Evolutionary conservation across 2,797 vertebrate species (phyloP), one percentile per base, ranked within the genome.

Genomic region (Bryconaethiops microstoma): DNA sequence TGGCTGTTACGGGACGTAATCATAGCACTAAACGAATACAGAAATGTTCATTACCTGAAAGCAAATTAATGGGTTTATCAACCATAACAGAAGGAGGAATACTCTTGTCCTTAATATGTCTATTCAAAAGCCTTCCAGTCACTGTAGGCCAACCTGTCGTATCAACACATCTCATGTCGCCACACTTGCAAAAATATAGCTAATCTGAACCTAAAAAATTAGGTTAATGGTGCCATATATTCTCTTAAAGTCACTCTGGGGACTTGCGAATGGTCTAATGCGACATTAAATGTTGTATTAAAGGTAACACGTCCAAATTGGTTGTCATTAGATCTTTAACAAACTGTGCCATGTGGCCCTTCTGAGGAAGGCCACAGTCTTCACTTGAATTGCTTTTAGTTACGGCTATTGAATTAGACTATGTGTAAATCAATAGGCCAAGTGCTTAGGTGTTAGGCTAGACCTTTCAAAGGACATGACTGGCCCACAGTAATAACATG

Each of bases 401-500:
- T 80, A 74, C 39, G 16, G 54, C 65, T 67, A 83, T 85, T 77
- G 64, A 63, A 77, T 83, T 78, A 82, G 81, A 42, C 80, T 69
- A 29, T 40, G 63, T 78, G 74, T 65, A 82, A 84, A 85, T 85
- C 84, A 78, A 83, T 78, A 83, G 71, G 80, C 70, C 72, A 80
- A 64, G 74, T 71, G 65, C n/a, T 55, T 17, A 45, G 59, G 62
- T 71, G 82, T 64, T 29, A 55, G 73, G 77, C 55, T 16, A 5
- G 45, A 55, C 6, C 74, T 76, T 77, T 74, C 67, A 68, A 75
- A 80, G 78, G 79, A 72, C 10, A 35, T 57, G 59, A 71, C 45
- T 77, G 54, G 52, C 68, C 75, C 68, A 74, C 74, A 77, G 69
- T 76, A 55, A 55, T 5, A 45, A 8, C 42, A 1, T 7, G 42